Evolutionary conservation across 2,113 vertebrate species (phyloP).

Genomic region (Nothoprocta pentlandii): DNA sequence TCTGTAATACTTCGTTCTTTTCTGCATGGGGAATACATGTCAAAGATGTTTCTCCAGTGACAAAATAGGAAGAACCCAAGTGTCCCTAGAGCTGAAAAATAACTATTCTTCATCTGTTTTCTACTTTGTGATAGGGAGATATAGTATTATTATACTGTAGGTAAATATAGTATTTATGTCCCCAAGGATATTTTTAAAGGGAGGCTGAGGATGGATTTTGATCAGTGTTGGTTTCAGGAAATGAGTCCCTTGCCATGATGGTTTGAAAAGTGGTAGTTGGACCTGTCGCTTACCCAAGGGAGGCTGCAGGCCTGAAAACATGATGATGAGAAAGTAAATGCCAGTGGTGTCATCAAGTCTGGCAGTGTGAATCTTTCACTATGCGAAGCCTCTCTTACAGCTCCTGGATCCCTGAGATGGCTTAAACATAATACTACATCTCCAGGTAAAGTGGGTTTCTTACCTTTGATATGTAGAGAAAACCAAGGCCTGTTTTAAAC

Average conservation of each 20-base stretch:
- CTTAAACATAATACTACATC: neutral
- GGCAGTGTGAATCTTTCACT: neutral
- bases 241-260: neutral
- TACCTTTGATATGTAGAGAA: neutral
- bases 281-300: neutral
- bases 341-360: neutral
- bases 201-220: neutral
- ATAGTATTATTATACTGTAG: slow-evolving; percentile 2
- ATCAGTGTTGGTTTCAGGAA: neutral
- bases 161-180: neutral
- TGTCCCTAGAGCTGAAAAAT: slow-evolving; percentile 2
- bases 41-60: slow-evolving; percentile 54
- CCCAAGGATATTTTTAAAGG: neutral
- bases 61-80: slow-evolving; percentile 36
- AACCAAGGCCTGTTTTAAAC: neutral
- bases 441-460: neutral
- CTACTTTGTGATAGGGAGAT: neutral
- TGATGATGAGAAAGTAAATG: neutral
- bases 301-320: neutral
- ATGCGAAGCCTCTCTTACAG: neutral
- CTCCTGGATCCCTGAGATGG: neutral
- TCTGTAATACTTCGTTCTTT: slow-evolving; percentile 12
- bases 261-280: slow-evolving; percentile 18
- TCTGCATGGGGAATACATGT: slow-evolving; percentile 27
- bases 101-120: slow-evolving; percentile 9